Percentiles rank a stretch among this genome's conserved stretches.
phyloP scores from a whole-genome alignment of 2,797 vertebrate species.

The Tokudaia tokunoshimensis region DNA sequence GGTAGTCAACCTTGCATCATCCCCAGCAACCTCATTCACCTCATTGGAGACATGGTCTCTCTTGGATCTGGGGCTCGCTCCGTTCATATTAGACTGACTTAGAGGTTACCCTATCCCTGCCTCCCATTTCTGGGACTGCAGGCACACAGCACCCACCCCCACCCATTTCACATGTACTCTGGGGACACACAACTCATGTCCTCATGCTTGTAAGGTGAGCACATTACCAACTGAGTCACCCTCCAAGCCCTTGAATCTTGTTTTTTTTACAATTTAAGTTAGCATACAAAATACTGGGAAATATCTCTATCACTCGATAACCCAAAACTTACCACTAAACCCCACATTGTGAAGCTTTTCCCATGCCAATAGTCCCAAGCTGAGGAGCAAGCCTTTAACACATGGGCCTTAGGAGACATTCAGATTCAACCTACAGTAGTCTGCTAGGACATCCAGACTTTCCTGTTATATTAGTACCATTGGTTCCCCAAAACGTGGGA shows the following conservation, averaged over 20 bases:
- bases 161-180: neutral
- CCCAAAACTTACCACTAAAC: neutral
- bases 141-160: neutral
- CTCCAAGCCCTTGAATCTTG: neutral
- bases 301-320: neutral
- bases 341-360: neutral
- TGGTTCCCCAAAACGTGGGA: neutral
- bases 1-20: too few relatives aligned
- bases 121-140: neutral
- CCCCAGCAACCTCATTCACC: too few relatives aligned
- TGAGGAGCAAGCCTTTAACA: neutral
- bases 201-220: neutral
- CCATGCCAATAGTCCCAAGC: neutral
- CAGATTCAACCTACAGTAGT: neutral
- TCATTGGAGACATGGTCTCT: neutral
- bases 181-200: neutral
- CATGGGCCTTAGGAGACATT: neutral
- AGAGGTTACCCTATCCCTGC: neutral
- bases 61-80: neutral
- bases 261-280: neutral
- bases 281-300: neutral
- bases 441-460: neutral
- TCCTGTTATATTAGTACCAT: neutral
- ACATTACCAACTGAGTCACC: neutral
- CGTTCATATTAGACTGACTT: neutral